Evolutionary conservation across 2,113 vertebrate genomes (phyloP).

Genomic region (Smithornis capensis): DNA sequence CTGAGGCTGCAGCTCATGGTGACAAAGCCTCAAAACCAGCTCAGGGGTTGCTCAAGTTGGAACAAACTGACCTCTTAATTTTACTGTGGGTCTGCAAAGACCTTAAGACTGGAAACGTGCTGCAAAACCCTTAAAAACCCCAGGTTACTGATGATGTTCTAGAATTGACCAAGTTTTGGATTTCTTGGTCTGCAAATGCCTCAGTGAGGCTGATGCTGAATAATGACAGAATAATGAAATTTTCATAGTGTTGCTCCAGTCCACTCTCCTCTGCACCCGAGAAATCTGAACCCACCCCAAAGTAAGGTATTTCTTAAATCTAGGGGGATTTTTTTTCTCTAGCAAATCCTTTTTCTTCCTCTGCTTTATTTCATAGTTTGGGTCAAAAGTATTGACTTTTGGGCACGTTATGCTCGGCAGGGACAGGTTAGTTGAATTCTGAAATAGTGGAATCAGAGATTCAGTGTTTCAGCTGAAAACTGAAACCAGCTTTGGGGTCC

Average conservation of each 20-base stretch:
- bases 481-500: not conserved
- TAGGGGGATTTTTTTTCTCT: not conserved
- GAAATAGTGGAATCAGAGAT: not conserved
- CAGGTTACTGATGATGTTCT: not conserved
- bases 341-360: not conserved
- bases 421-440: not conserved
- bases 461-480: not conserved
- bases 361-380: not conserved
- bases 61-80: not conserved
- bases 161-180: not conserved
- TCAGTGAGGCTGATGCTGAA: not conserved
- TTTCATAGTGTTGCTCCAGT: not conserved
- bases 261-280: accelerated
- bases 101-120: not conserved
- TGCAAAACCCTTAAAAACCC: not conserved
- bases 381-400: not conserved
- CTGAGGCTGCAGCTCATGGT: not conserved
- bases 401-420: not conserved
- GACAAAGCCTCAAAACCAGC: not conserved
- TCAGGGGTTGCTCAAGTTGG: not conserved
- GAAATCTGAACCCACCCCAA: not conserved
- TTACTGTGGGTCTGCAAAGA: not conserved
- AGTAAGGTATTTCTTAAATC: not conserved
- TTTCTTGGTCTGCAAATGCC: not conserved
- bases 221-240: not conserved